Percentiles rank a stretch among this genome's conserved stretches.
Conservation (phyloP, 35 echinoderm and acorn worm genomes). For the Apostichopus japonicus region DNA sequence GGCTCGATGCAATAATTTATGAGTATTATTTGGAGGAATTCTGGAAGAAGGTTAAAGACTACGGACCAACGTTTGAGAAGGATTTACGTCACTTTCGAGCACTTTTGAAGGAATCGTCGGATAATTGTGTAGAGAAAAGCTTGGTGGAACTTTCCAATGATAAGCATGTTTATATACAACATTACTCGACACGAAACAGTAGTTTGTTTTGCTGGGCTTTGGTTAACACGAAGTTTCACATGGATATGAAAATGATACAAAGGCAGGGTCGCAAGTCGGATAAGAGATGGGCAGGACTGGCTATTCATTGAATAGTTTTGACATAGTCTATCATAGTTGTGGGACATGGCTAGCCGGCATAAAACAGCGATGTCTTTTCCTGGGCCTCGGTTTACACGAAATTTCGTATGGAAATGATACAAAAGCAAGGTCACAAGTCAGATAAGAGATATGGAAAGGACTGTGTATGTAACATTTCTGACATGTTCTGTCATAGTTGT, state of each 20-base stretch:
- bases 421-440: neutral
- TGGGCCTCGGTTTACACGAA: too few relatives aligned
- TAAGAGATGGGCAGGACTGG: neutral
- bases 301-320: neutral
- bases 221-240: neutral
- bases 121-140: neutral
- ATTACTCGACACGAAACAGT: neutral
- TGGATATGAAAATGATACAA: neutral
- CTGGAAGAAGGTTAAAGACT: neutral
- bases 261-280: slow-evolving; percentile 8
- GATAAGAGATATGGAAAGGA: neutral
- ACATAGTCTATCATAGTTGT: too few relatives aligned
- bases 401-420: neutral
- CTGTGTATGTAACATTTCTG: neutral
- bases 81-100: neutral
- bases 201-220: slow-evolving; percentile 12
- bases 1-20: neutral
- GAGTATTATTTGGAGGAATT: neutral
- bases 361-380: too few relatives aligned
- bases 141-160: neutral
- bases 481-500: too few relatives aligned
- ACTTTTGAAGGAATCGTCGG: neutral
- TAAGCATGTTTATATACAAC: neutral
- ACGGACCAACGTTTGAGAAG: neutral
- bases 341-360: too few relatives aligned